phyloP scores from a whole-genome alignment of 2,113 vertebrate genomes.

The Candoia aspera region DNA sequence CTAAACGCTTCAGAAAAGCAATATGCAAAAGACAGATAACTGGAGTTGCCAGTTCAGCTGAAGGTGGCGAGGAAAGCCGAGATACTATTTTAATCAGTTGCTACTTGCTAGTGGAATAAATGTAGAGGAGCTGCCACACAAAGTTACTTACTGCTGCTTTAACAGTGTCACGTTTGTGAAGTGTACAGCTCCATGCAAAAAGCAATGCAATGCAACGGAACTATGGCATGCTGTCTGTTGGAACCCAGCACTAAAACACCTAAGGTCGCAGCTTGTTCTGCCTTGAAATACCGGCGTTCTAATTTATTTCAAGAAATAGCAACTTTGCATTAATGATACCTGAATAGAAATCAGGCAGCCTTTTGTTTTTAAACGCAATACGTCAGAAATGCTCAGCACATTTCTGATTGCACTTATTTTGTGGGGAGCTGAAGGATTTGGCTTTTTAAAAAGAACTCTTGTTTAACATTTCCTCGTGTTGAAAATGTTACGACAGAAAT shows the following conservation, averaged over 20 bases:
- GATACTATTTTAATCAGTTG: slow-evolving; percentile 60
- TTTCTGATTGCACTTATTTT: slow-evolving; percentile 63
- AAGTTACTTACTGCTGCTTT: slow-evolving; percentile 75
- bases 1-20: slow-evolving; percentile 59
- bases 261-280: slow-evolving; percentile 80
- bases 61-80: slow-evolving; percentile 26
- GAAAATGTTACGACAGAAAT: neutral
- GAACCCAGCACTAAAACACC: slow-evolving; percentile 80
- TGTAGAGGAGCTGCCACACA: slow-evolving; percentile 64
- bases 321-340: slow-evolving; percentile 77
- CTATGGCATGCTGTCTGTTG: slow-evolving; percentile 87
- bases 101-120: slow-evolving; percentile 64
- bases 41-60: slow-evolving; percentile 39
- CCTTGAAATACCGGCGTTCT: slow-evolving; percentile 77
- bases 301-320: slow-evolving; percentile 77
- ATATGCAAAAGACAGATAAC: slow-evolving; percentile 50
- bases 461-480: slow-evolving; percentile 26
- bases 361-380: slow-evolving; percentile 52
- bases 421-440: slow-evolving; percentile 42
- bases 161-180: slow-evolving; percentile 84
- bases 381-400: slow-evolving; percentile 38
- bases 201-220: slow-evolving; percentile 86
- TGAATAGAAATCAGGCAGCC: slow-evolving; percentile 61
- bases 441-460: slow-evolving; percentile 46
- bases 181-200: slow-evolving; percentile 90